A percentile compares a stretch with the other conserved stretches of the same genome.
These are phyloP conservation scores for Pollenia labialis DNA, from an alignment of 2,888 invertebrate species.

Conservation along the genomic window DNA sequence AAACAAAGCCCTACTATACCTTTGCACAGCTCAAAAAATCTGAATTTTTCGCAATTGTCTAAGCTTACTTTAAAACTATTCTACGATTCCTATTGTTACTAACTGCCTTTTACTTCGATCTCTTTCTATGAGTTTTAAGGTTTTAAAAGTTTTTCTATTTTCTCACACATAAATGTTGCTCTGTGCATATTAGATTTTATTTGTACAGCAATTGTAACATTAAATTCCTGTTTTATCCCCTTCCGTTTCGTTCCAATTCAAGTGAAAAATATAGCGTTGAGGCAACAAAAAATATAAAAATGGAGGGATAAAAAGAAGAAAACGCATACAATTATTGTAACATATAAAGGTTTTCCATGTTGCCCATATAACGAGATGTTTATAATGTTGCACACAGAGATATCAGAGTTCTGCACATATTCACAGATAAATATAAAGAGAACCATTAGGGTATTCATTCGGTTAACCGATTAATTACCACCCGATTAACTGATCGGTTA, in stretches of 20 bases:
- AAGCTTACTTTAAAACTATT: too few species aligned
- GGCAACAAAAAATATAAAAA: constrained; percentile 9
- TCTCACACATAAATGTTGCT: neutral
- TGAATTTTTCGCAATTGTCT: too few species aligned
- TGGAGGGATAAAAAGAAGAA: constrained; percentile 6
- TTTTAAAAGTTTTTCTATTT: neutral
- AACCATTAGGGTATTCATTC: too few species aligned
- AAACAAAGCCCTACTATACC: too few species aligned
- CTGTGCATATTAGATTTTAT: constrained; percentile 39
- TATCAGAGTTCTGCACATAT: neutral
- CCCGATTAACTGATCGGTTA: too few species aligned
- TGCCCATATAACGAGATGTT: constrained; percentile 49
- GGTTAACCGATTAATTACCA: too few species aligned
- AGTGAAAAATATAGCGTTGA: constrained; percentile 27
- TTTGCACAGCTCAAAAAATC: too few species aligned
- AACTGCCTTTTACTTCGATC: neutral
- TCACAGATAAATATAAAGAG: neutral
- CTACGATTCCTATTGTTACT: neutral
- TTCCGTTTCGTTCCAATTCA: constrained; percentile 9
- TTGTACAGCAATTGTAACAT: constrained; percentile 50
- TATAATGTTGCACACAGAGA: constrained; percentile 31
- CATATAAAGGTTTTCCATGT: constrained; percentile 50
- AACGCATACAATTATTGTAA: constrained; percentile 63
- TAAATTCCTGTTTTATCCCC: constrained; percentile 48
- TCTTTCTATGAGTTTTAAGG: neutral